Percentiles rank a stretch among this genome's conserved stretches.
Conservation (phyloP, 2,113 vertebrate genomes). For the Otus sunia region DNA sequence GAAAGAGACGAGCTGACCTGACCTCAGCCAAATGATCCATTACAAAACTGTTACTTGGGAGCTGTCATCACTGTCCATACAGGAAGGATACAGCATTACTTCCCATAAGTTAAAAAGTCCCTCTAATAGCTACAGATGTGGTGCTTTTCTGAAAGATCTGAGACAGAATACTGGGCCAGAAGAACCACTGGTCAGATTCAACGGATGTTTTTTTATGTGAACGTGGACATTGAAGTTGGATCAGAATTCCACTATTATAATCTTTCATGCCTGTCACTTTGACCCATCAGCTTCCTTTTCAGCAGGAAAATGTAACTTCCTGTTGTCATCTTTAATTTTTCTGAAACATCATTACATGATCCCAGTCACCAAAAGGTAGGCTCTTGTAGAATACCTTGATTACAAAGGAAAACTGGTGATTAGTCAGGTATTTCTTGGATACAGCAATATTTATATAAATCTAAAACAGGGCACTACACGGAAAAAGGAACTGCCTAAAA, state of each 20-base stretch:
- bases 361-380: background rate
- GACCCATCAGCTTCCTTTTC: background rate
- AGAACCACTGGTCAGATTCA: background rate
- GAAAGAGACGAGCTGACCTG: background rate
- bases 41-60: background rate
- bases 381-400: background rate
- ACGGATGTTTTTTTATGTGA: background rate
- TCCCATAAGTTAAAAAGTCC: background rate
- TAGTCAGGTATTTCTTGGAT: background rate
- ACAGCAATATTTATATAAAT: background rate
- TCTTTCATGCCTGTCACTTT: background rate
- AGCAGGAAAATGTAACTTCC: slow-evolving; percentile 32
- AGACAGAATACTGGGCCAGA: background rate
- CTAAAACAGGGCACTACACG: background rate
- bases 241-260: background rate
- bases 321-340: background rate
- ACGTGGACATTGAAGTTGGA: background rate
- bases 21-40: background rate
- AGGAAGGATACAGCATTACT: background rate
- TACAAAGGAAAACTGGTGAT: background rate
- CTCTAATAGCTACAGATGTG: background rate
- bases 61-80: background rate
- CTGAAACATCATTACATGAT: background rate
- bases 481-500: background rate
- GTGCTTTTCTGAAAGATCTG: background rate